Evolutionary conservation across 2,797 vertebrate species (phyloP).

Genomic region (Eremophila alpestris): DNA sequence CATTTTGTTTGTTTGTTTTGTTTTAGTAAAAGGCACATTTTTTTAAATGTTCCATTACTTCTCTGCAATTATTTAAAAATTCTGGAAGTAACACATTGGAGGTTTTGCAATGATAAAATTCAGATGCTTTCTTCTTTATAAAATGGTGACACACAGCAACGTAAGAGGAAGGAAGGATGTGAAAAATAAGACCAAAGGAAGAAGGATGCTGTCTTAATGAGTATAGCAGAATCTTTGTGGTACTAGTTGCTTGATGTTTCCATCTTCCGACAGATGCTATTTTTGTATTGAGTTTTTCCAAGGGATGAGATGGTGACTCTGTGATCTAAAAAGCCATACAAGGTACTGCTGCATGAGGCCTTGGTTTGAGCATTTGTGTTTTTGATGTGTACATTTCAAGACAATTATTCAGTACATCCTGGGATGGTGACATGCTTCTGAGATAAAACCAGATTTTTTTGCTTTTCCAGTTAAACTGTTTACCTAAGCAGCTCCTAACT

Average conservation of each 20-base stretch:
- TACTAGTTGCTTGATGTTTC: conserved; percentile 9
- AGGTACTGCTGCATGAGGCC: neutral
- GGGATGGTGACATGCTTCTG: neutral
- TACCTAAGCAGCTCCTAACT: neutral
- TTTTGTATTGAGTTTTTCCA: conserved; percentile 13
- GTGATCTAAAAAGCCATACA: neutral
- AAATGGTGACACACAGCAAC: neutral
- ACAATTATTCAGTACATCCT: neutral
- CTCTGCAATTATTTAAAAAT: neutral
- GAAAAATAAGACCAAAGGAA: conserved; percentile 44
- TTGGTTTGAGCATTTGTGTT: neutral
- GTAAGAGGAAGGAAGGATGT: conserved; percentile 43
- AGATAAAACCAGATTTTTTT: neutral
- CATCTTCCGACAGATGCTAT: conserved; percentile 13
- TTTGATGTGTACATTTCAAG: neutral
- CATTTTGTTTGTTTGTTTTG: neutral
- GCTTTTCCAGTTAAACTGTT: neutral
- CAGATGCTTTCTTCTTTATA: neutral
- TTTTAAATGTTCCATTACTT: neutral
- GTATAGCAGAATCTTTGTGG: conserved; percentile 13
- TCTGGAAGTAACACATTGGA: neutral
- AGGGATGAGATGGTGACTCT: neutral
- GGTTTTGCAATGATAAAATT: conserved; percentile 15
- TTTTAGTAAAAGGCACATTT: neutral
- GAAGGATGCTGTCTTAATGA: conserved; percentile 19